Base-by-base conservation (phyloP, 2,797 vertebrate genomes). In the Spondyliosoma cantharus region DNA sequence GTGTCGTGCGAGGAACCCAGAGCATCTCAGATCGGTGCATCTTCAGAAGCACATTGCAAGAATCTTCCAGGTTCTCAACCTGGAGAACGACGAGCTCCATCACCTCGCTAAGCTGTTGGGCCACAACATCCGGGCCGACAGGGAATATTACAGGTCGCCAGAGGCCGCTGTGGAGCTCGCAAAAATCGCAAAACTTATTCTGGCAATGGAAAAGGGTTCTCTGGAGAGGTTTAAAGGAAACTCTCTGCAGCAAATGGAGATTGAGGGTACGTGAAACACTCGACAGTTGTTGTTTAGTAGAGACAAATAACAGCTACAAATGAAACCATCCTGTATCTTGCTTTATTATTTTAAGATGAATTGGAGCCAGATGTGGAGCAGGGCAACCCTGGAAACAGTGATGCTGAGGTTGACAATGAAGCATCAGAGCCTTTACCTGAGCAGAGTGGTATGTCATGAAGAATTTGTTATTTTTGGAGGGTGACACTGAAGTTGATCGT, bases 51-150 rank as follows among this genome's bases (percentile, higher is more conserved):
- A 92, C 72, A 71, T 77, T 0, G 82, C 91, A n/a, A 91, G 87
- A 76, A 13, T 92, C 1, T 92, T 91, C 42, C 90, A 92, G 76
- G 87, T 92, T 57, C 89, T 93, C 7, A 82, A 85, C 74, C 79
- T 94, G 49, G 88, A 91, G 68, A 85, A 89, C 0, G 80, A 91
- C 0, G 90, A 93, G 63, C 86, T 92, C 0, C 5, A 50, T 13
- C 86, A 90, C 3, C 83, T 92, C 0, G 80, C 85, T 1, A 87
- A 86, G 22, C 68, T 89, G 19, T 63, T 91, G 52, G 84, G 86
- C 22, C 83, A 48, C 1, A 56, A 90, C 65, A 84, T 93, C 61
- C 81, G 11, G 5, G 29, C 82, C 0, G 74, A 92, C 24, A 69
- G 81, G 59, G 83, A 86, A 8, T 90, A 83, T 12, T 93, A 90